Evolutionary conservation across 2,888 invertebrate species (phyloP), one percentile per base, ranked within the genome.

Genomic region (Aphrophora alni): DNA sequence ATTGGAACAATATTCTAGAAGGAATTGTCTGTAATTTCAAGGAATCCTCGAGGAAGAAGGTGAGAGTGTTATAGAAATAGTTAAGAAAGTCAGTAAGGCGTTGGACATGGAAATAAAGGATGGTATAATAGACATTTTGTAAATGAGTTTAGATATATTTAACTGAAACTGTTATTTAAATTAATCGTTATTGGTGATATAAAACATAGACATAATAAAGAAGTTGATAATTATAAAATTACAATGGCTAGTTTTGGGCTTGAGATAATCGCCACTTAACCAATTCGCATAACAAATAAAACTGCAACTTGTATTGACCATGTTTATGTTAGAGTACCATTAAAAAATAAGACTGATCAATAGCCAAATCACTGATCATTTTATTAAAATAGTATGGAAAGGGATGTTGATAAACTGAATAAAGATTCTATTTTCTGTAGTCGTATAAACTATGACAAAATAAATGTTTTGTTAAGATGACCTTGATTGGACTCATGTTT

Each of bases 181-280:
- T n/a, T 0, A 38, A 44, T 24, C 3, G 2, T 0, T 17, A 5
- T 75, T 26, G 75, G 75, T n/a, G 75, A 75, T 38, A 38, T 17
- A n/a, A 4, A 75, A 75, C 24, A 24, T 38, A 17, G 25, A 75
- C 14, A 75, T 75, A 75, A 38, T 75, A 4, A 33, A 0, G 75
- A 75, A 2, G 24, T 75, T 24, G 75, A 75, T 24, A 75, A 75
- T 75, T 75, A 12, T n/a, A 75, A 75, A 75, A 75, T 75, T 21
- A 21, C 38, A 75, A 38, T 75, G 75, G 75, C 75, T 7, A 38
- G 75, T 75, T 38, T 75, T 33, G 75, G 75, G 21, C 44, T 75
- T n/a, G 75, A 73, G 38, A 26, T 27, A 28, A 17, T 73, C 1
- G 28, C 27, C n/a, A 73, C 12, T 73, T 21, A 21, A 4, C 38